phyloP scores from a whole-genome alignment of 2,888 invertebrate species.

The Lithophane semibrunnea region DNA sequence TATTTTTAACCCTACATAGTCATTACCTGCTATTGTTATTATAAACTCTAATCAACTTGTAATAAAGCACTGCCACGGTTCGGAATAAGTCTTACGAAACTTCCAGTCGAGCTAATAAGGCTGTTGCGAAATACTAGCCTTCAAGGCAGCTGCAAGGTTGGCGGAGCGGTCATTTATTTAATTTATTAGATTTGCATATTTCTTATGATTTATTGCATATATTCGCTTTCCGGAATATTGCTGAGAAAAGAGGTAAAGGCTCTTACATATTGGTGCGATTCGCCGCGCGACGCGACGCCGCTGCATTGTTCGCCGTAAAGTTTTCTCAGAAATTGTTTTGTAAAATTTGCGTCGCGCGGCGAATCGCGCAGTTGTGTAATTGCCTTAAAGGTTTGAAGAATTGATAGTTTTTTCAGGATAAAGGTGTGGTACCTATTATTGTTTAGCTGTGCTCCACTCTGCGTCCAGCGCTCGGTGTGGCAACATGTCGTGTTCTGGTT shows the following conservation, averaged over 20 bases:
- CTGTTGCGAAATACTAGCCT: conserved; percentile 48
- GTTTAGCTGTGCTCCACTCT: no score
- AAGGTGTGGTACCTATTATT: no score
- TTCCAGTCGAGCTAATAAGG: conserved; percentile 31
- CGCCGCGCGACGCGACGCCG: no score
- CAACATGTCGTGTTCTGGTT: no score
- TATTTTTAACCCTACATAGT: neutral
- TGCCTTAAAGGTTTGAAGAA: neutral
- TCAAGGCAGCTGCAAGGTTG: conserved; percentile 53
- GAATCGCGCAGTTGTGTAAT: no score
- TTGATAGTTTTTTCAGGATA: neutral
- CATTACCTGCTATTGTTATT: neutral
- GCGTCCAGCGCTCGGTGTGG: no score
- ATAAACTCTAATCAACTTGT: conserved; percentile 17
- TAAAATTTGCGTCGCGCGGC: no score
- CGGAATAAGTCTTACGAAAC: conserved; percentile 35
- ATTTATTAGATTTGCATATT: conserved; percentile 40
- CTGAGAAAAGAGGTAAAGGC: neutral
- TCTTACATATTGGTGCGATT: no score
- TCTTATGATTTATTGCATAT: conserved; percentile 35
- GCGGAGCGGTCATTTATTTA: conserved; percentile 20
- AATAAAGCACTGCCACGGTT: conserved; percentile 6
- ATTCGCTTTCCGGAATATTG: conserved; percentile 34
- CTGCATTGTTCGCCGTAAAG: no score
- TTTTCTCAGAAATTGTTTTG: no score